A percentile compares a stretch with the other conserved stretches of the same genome.
phyloP scores from a whole-genome alignment of 2,888 invertebrate genomes.

The Acanthacorydalis orientalis region DNA sequence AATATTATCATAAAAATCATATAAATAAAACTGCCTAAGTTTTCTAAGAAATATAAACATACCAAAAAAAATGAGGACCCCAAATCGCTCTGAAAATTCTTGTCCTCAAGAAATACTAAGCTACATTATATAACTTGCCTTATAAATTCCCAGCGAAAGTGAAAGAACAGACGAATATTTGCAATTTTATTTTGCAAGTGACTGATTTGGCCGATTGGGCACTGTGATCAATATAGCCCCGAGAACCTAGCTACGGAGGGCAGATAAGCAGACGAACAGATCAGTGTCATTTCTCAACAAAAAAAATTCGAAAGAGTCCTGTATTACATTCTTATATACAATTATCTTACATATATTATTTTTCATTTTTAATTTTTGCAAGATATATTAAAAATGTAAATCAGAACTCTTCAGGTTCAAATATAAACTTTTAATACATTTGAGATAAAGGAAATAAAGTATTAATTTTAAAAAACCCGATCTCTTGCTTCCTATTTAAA shows the following conservation, averaged over 20 bases:
- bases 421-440: background rate
- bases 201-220: constrained; percentile 5
- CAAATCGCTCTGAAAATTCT: constrained; percentile 5
- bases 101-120: constrained; percentile 3
- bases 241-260: constrained; percentile 16
- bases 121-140: constrained; percentile 6
- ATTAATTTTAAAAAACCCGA: no score
- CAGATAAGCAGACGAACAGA: constrained; percentile 13
- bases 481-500: no score
- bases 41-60: constrained; percentile 5
- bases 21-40: no score
- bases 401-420: background rate
- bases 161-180: constrained; percentile 5
- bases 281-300: constrained; percentile 6
- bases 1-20: no score
- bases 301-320: background rate
- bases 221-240: constrained; percentile 11
- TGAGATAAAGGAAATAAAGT: background rate
- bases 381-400: no score
- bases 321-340: background rate
- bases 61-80: background rate
- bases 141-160: constrained; percentile 2
- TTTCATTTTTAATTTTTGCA: no score
- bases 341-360: no score
- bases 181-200: constrained; percentile 4